These are phyloP conservation scores for Lithophane ornitopus DNA, from an alignment of 2,888 invertebrate genomes.

Conservation along the genomic window DNA sequence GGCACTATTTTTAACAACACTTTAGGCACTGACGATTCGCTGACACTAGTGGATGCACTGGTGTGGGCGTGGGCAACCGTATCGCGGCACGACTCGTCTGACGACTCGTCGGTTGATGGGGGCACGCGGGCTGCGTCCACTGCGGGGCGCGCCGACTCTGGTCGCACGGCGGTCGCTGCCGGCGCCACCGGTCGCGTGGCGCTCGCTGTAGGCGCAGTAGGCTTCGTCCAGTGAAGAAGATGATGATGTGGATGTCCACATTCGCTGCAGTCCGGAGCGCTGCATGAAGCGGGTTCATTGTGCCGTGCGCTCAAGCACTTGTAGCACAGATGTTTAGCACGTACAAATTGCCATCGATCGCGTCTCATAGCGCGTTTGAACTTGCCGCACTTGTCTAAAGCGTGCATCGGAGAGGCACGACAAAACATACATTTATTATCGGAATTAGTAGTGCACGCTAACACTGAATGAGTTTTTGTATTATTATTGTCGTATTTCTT, in stretches of 20 bases:
- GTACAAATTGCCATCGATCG: conserved; percentile 2
- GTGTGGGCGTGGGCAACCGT: neutral
- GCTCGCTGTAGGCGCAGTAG: neutral
- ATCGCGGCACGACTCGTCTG: neutral
- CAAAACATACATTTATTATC: neutral
- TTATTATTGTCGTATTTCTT: too few relatives aligned
- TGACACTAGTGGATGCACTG: neutral
- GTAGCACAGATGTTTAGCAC: conserved; percentile 3
- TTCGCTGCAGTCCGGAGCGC: neutral
- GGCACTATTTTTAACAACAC: conserved; percentile 4
- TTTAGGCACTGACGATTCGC: conserved; percentile 6
- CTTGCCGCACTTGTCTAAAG: neutral
- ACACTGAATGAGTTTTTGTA: too few relatives aligned
- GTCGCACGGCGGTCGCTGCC: neutral
- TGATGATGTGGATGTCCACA: neutral
- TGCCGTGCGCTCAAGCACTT: neutral
- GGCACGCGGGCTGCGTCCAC: neutral
- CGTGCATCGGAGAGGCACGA: neutral
- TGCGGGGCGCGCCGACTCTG: neutral
- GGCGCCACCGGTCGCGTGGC: conserved; percentile 1
- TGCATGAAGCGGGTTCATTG: neutral
- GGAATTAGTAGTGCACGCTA: too few relatives aligned
- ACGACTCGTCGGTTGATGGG: conserved; percentile 1
- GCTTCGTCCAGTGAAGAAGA: neutral
- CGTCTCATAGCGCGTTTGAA: conserved; percentile 9